These are phyloP conservation scores for Cirrhinus molitorella DNA, from an alignment of 2,797 vertebrate genomes.

Conservation along the genomic window DNA sequence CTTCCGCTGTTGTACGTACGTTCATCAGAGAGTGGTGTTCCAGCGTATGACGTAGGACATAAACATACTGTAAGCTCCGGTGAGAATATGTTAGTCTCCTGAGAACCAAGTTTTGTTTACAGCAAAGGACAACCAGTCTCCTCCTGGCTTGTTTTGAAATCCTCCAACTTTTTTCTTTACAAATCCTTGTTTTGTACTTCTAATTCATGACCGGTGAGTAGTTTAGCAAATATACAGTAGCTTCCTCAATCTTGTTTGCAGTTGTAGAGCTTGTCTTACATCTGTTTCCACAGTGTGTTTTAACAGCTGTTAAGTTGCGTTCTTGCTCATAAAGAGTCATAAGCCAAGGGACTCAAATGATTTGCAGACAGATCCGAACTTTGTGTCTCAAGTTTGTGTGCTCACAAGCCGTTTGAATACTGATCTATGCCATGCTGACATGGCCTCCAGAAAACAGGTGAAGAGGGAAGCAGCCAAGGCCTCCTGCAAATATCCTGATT, in stretches of 20 bases:
- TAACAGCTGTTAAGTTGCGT: background rate
- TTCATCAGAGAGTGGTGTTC: too few relatives aligned
- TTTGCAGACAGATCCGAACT: background rate
- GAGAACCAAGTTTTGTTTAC: too few relatives aligned
- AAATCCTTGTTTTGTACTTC: too few relatives aligned
- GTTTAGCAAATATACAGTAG: background rate
- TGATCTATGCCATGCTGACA: background rate
- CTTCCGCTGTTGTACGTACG: too few relatives aligned
- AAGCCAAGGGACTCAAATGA: background rate
- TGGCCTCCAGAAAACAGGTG: background rate
- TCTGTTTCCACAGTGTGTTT: background rate
- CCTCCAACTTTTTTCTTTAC: too few relatives aligned
- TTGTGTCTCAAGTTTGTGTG: slow-evolving; percentile 21
- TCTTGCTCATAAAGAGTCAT: slow-evolving; percentile 13
- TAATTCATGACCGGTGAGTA: background rate
- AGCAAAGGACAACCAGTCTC: too few relatives aligned
- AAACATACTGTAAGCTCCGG: too few relatives aligned
- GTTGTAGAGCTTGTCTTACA: background rate
- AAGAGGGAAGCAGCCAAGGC: slow-evolving; percentile 7
- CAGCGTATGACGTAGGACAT: too few relatives aligned
- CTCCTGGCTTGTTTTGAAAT: too few relatives aligned
- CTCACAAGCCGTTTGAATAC: slow-evolving; percentile 32
- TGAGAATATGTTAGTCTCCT: too few relatives aligned
- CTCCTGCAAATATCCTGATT: slow-evolving; percentile 20
- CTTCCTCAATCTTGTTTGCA: background rate